Evolutionary conservation across 2,888 invertebrate species (phyloP).

Genomic region (Campoplex capitator): DNA sequence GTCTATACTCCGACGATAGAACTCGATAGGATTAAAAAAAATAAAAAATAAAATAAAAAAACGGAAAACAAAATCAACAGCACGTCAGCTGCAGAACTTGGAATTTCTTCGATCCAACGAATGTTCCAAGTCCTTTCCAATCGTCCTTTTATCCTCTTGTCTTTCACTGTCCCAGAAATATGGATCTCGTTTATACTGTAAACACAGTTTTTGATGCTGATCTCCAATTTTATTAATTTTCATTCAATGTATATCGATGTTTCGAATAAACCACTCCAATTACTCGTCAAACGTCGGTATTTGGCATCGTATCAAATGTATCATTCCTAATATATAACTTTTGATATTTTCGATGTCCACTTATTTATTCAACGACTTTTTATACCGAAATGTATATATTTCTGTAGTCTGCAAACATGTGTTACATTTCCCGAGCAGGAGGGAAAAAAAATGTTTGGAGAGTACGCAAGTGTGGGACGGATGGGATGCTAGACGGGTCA

Average conservation of each 20-base stretch:
- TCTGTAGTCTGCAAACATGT: background rate
- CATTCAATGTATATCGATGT: background rate
- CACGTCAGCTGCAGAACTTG: background rate
- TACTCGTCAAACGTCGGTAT: background rate
- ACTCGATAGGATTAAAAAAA: background rate
- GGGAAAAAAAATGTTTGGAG: constrained; percentile 2
- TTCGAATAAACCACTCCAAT: background rate
- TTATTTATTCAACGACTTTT: constrained; percentile 1
- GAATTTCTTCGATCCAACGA: background rate
- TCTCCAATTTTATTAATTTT: background rate
- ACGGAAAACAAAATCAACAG: background rate
- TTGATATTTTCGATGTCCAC: background rate
- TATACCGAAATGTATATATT: background rate
- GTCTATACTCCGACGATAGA: background rate
- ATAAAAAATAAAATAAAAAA: background rate
- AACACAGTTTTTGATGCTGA: background rate
- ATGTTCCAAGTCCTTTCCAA: background rate
- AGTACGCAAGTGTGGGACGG: constrained; percentile 2
- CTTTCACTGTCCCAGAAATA: background rate
- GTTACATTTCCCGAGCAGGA: background rate
- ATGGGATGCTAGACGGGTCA: constrained; percentile 18
- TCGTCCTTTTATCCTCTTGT: background rate
- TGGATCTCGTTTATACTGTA: background rate
- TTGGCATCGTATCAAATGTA: background rate
- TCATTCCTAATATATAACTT: background rate